phyloP scores from a whole-genome alignment of 2,888 invertebrate species.

The Ectemnius cavifrons region DNA sequence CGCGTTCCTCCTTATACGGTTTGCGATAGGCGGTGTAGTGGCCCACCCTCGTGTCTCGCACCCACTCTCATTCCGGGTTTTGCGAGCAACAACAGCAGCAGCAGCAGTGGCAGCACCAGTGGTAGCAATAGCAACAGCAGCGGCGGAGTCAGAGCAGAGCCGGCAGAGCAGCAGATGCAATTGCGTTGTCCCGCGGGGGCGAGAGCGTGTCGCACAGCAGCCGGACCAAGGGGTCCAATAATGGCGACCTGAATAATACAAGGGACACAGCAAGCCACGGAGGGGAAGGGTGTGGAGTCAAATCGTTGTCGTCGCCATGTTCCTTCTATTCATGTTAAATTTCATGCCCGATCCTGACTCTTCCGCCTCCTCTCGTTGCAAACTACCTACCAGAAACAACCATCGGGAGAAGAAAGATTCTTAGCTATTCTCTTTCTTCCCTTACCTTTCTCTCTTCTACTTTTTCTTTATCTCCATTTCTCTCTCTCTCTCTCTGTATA shows the following conservation, averaged over 20 bases:
- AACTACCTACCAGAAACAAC: no score
- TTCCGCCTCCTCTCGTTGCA: background rate
- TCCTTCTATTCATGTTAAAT: conserved; percentile 53
- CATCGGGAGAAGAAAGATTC: no score
- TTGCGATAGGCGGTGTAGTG: conserved; percentile 31
- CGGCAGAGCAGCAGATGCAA: conserved; percentile 58
- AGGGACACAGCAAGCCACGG: conserved; percentile 36
- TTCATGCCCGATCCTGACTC: conserved; percentile 43
- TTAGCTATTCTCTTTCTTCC: background rate
- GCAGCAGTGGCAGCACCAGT: background rate
- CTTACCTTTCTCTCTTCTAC: conserved; percentile 1
- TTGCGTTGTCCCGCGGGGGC: conserved; percentile 67
- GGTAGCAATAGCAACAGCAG: background rate
- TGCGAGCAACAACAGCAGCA: background rate
- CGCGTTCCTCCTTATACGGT: conserved; percentile 46
- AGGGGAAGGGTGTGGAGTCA: conserved; percentile 46
- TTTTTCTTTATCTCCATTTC: background rate
- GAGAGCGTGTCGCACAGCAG: conserved; percentile 55
- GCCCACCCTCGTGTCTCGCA: conserved; percentile 16
- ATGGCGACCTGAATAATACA: conserved; percentile 66
- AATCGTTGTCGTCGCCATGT: conserved; percentile 58
- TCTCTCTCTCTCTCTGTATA: background rate
- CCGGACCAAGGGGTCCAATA: conserved; percentile 62
- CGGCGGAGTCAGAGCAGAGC: conserved; percentile 18
- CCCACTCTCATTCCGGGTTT: conserved; percentile 52